Percentiles rank a stretch among this genome's conserved stretches.
phyloP scores from a whole-genome alignment of 2,888 invertebrate genomes.

The Rotaria socialis region DNA sequence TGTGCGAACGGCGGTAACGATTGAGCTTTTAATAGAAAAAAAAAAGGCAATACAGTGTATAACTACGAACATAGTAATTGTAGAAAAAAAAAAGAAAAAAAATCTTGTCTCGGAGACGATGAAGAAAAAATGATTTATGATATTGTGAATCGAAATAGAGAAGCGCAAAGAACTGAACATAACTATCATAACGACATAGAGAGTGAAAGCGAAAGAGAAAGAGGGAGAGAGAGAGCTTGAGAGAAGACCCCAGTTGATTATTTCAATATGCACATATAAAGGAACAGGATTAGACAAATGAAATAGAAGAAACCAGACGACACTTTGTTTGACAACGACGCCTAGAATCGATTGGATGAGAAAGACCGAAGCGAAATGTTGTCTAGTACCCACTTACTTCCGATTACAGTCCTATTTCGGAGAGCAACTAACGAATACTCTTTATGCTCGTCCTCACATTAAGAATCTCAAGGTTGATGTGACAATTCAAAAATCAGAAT shows the following conservation, averaged over 20 bases:
- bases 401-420: neutral
- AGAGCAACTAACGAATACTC: neutral
- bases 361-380: neutral
- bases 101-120: slow-evolving; percentile 17
- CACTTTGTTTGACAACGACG: slow-evolving; percentile 14
- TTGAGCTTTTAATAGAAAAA: neutral
- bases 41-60: neutral
- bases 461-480: neutral
- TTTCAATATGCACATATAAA: neutral
- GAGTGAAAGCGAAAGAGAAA: neutral
- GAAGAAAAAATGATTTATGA: slow-evolving; percentile 29
- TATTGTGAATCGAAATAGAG: neutral
- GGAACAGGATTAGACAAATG: slow-evolving; percentile 10
- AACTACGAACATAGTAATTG: neutral
- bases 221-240: neutral
- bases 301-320: slow-evolving; percentile 1
- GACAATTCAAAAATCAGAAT: neutral
- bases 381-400: neutral
- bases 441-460: neutral
- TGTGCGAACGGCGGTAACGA: neutral
- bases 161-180: neutral
- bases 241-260: neutral
- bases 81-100: neutral
- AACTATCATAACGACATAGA: neutral
- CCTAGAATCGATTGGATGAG: neutral